Base-by-base conservation (phyloP, 2,797 vertebrate species). In the Sebastes ruberrimus region DNA sequence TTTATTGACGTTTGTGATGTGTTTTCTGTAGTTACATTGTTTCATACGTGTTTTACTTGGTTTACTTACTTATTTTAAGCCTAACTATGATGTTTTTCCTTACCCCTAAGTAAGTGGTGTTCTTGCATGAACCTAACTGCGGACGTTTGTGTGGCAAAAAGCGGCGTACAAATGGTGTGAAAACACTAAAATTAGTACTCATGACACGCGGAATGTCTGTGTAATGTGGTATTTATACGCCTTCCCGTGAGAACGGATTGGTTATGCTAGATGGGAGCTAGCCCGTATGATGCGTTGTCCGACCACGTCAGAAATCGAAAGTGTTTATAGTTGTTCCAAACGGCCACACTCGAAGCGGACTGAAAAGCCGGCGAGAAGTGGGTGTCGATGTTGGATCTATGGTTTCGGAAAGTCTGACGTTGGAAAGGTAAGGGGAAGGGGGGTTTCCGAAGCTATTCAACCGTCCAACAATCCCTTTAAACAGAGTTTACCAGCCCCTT, bases 11-110 rank as follows among this genome's bases (percentile, higher is more conserved):
- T 46, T 46, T 46, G 42, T 46, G 42, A 20, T 18, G 42, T 20
- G 42, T 46, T 46, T 46, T 46, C 16, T 46, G 16, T 46, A 46
- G 42, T 18, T 42, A 42, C 13, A 16, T 42, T 42, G 13, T 46
- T 46, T 49, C 46, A 0, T 49, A 49, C 7, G 18, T 49, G 46
- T 46, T 46, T 46, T 46, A 46, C 42, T 46, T 46, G 16, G 16
- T 46, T 46, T n/a, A 49, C 18, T 9, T 20, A 49, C 7, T 49
- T 49, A 49, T 49, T 49, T 49, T 49, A 49, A 0, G 46, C 46
- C 46, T 0, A 49, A 49, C 46, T 8, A 49, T 20, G 7, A 8
- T 9, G 7, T 20, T 0, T 0, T 49, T 49, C 18, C 46, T 49
- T 8, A 49, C 7, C 46, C 46, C 46, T 49, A n/a, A 49, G 18